Conservation (phyloP, 2,888 invertebrate species). For the Panopea generosa region DNA sequence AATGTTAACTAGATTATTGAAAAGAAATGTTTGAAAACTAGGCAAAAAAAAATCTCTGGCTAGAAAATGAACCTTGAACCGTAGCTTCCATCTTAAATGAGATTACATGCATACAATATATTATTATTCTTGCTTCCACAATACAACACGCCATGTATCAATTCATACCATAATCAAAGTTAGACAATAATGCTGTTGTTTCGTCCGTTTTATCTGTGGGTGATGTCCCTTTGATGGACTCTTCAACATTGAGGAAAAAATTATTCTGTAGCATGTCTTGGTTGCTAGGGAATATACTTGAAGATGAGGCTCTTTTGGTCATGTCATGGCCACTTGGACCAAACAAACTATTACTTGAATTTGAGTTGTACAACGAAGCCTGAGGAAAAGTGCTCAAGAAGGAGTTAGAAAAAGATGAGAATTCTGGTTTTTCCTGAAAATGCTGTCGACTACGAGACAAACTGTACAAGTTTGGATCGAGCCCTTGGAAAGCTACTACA, state of each 20-base stretch:
- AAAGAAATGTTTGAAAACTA: too few species aligned
- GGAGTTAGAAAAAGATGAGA: constrained; percentile 27
- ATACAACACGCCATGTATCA: too few species aligned
- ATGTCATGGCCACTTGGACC: constrained; percentile 12
- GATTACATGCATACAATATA: too few species aligned
- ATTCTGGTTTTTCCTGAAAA: constrained; percentile 43
- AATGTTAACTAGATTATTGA: too few species aligned
- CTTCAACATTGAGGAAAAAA: constrained; percentile 40
- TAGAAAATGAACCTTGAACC: too few species aligned
- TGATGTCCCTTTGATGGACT: constrained; percentile 42
- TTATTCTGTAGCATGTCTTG: constrained; percentile 27
- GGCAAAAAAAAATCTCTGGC: too few species aligned
- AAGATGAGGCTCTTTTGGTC: constrained; percentile 9
- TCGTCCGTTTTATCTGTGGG: constrained; percentile 50
- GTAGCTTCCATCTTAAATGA: too few species aligned
- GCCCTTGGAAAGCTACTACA: constrained; percentile 25
- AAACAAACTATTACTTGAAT: constrained; percentile 19
- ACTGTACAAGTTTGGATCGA: constrained; percentile 18
- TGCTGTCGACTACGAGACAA: constrained; percentile 6
- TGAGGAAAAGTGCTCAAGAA: constrained; percentile 21
- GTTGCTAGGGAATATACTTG: constrained; percentile 16
- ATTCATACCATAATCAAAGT: constrained; percentile 47
- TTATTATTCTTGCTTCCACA: too few species aligned
- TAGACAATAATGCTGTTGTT: constrained; percentile 46
- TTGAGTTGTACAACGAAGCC: constrained; percentile 11